phyloP scores from a whole-genome alignment of 2,113 vertebrate genomes.

The Laticauda colubrina region DNA sequence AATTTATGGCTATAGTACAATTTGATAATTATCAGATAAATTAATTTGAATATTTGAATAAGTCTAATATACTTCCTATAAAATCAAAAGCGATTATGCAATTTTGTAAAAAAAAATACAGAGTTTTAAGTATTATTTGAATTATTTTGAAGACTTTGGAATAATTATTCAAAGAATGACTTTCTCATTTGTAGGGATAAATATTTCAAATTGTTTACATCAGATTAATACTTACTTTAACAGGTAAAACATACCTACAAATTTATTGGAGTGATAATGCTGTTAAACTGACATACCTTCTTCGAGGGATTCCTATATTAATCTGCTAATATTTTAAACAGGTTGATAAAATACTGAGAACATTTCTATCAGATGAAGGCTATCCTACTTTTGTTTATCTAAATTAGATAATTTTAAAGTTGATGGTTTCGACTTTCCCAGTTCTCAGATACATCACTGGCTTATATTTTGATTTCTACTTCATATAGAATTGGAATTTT shows the following conservation, averaged over 20 bases:
- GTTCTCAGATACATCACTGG: not conserved
- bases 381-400: not conserved
- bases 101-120: not conserved
- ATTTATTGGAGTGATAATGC: not conserved
- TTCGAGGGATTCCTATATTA: not conserved
- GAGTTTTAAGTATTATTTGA: not conserved
- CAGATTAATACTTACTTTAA: not conserved
- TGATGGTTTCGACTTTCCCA: not conserved
- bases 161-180: not conserved
- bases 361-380: not conserved
- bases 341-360: not conserved
- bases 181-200: not conserved
- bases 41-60: not conserved
- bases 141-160: not conserved
- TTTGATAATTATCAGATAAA: not conserved
- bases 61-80: not conserved
- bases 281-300: not conserved
- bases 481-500: not conserved
- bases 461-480: not conserved
- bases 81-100: not conserved
- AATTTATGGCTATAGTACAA: not conserved
- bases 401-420: not conserved
- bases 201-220: not conserved
- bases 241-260: not conserved
- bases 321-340: not conserved